Evolutionary conservation across 1,140 invertebrate species (phyloP), one percentile per base, ranked within the genome.

Genomic region (Akabosia matsudoensis): DNA sequence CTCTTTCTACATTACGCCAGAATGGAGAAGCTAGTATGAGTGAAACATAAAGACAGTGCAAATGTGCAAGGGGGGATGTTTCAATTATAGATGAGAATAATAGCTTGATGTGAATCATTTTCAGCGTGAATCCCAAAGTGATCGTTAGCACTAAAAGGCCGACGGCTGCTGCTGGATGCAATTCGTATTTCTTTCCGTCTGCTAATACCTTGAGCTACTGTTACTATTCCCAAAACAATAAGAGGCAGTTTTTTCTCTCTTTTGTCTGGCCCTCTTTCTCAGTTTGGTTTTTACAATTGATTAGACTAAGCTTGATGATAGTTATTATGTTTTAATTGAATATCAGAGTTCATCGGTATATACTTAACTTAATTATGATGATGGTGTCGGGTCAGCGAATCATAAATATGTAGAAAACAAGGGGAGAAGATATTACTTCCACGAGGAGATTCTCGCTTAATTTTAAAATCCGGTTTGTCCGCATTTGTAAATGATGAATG

Each of bases 271-370:
- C 30, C 28, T 22, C 28, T 67, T 67, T 30, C 22, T 14, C n/a
- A 7, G 16, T 22, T 22, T 61, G n/a, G 7, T 30, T 10, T 30
- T 31, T 10, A 31, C 61, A 30, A 67, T 67, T 67, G 61, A 67
- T 67, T 67, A 67, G 31, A 24, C 30, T n/a, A 30, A 30, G 10
- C 3, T 30, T 67, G 61, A 67, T 67, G 61, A 67, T 18, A 10
- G 31, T 67, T 67, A 67, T 67, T 30, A 67, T 67, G 31, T 67
- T 67, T 30, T 67, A 67, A 67, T 67, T 67, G 61, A 67, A 67
- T 67, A 67, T 30, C 26, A 67, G 31, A 67, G 22, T 2, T 1
- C 26, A 13, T 13, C 24, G 24, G 54, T 67, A 28, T 67, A 67
- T 67, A 67, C 31, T 67, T 67, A 67, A 30, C 61, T 28, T 67